These are phyloP conservation scores for Brachyhypopomus occidentalis DNA, from an alignment of 2,113 vertebrate species.

Conservation along the genomic window DNA sequence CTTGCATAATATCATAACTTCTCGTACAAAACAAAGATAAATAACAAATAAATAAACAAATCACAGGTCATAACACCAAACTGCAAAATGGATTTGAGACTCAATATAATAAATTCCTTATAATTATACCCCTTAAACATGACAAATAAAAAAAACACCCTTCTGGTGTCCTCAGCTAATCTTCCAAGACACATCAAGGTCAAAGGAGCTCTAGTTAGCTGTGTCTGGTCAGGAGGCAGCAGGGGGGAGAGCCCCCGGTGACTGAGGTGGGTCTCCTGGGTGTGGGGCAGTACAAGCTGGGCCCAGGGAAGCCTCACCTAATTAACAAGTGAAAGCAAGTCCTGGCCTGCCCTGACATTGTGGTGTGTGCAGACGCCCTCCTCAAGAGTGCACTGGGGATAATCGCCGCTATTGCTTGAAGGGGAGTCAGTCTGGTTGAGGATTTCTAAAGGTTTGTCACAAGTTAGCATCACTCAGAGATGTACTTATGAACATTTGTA, in stretches of 20 bases:
- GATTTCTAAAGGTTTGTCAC: no score
- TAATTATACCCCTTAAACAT: background rate
- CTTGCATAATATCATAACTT: background rate
- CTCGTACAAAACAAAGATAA: background rate
- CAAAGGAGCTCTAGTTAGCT: slow-evolving; percentile 4
- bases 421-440: no score
- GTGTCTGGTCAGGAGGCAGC: background rate
- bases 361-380: no score
- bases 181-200: slow-evolving; percentile 21
- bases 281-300: background rate
- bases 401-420: background rate
- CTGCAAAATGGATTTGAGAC: background rate
- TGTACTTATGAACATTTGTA: no score
- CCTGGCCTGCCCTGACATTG: background rate
- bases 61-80: background rate
- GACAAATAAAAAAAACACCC: background rate
- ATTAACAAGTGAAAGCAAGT: background rate
- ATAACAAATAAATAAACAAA: background rate
- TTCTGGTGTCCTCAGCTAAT: background rate
- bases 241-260: background rate
- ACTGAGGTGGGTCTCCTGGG: slow-evolving; percentile 1
- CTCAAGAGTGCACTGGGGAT: background rate
- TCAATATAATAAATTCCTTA: background rate
- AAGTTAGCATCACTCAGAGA: no score
- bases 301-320: background rate